Evolutionary conservation across 2,888 invertebrate genomes (phyloP), one percentile per base, ranked within the genome.

Genomic region (Colletes collaris): DNA sequence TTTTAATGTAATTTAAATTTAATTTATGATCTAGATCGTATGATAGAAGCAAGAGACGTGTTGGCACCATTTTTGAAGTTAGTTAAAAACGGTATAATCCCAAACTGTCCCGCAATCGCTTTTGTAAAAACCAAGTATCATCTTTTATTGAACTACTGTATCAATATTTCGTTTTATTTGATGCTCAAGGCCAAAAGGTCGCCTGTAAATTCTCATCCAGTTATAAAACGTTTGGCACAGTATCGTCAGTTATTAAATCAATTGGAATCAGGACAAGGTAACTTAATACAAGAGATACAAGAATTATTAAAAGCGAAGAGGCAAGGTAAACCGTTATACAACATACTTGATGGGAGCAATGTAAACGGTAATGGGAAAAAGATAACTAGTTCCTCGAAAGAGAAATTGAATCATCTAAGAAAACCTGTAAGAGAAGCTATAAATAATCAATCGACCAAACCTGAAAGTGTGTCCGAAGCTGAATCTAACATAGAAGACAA

Each of bases 151-250:
- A 98, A 97, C 91, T 98, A 98, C 91, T 97, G 97, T 87, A 95
- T 96, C 35, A 98, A 98, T 92, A 96, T 98, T 53, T 95, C 95
- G 64, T 98, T 97, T 93, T 98, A 98, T 93, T 92, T 99, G 85
- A 94, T 97, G 86, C 93, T 99, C 16, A 98, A 98, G 94, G 95
- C 97, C 70, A 96, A 96, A 89, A 95, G 95, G 87, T 93, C 95
- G 35, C 94, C 95, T 70, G 94, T 97, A 35, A 95, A 96, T 88
- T 96, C 96, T 86, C 99, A 99, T 94, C 99, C 99, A n/a, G 96
- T 99, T 13, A 95, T 97, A 58, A 97, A 97, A 91, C 95, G 97
- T 81, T 94, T 99, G 67, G 96, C 96, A 76, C 97, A 97, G 90
- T 97, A 97, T 89, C 95, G 96, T 80, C 95, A 97, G 92, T 94